phyloP scores from a whole-genome alignment of 2,888 invertebrate genomes.

The Hipparchia semele region DNA sequence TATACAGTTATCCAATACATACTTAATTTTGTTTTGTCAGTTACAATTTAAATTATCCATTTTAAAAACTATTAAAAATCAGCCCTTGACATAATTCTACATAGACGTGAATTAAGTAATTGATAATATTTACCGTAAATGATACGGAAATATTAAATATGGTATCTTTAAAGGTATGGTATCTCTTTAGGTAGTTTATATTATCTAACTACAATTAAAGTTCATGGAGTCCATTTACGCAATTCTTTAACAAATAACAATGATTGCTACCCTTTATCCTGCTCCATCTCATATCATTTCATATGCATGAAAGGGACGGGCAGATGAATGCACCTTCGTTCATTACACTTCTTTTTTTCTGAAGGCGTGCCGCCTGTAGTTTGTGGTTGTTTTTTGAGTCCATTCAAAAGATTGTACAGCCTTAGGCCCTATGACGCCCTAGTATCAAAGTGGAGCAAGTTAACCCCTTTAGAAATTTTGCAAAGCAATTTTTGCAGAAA shows the following conservation, averaged over 20 bases:
- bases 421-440: constrained; percentile 54
- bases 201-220: background rate
- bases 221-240: background rate
- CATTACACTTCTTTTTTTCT: constrained; percentile 45
- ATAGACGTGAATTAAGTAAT: too few relatives aligned
- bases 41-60: too few relatives aligned
- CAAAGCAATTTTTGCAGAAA: constrained; percentile 20
- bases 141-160: too few relatives aligned
- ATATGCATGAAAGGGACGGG: constrained; percentile 44
- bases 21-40: too few relatives aligned
- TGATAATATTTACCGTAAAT: too few relatives aligned
- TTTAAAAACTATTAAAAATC: too few relatives aligned
- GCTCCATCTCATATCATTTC: constrained; percentile 25
- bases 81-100: too few relatives aligned
- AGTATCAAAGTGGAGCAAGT: constrained; percentile 63
- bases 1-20: too few relatives aligned
- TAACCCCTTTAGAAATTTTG: constrained; percentile 53
- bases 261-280: constrained; percentile 23
- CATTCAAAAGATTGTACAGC: constrained; percentile 40
- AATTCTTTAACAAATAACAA: background rate
- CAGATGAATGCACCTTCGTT: constrained; percentile 40
- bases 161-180: too few relatives aligned
- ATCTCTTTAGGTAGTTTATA: background rate
- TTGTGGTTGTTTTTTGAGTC: constrained; percentile 42
- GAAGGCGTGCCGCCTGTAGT: constrained; percentile 43